These are phyloP conservation scores for Tryphoninae sp. DNA, from an alignment of 2,888 invertebrate genomes.

Conservation along the genomic window DNA sequence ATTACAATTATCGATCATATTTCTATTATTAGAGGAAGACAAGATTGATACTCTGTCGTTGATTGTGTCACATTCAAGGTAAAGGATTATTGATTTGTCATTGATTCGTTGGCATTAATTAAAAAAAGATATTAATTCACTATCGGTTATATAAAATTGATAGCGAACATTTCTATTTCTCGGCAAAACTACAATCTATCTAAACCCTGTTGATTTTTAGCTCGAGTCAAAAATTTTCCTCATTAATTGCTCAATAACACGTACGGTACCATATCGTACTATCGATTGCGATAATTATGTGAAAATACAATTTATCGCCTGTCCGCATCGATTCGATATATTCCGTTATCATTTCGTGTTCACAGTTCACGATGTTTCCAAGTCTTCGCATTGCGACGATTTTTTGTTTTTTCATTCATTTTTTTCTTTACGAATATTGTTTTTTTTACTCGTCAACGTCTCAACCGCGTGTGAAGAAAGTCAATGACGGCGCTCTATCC, in stretches of 20 bases:
- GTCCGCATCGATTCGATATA: not conserved
- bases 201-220: not conserved
- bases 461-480: not conserved
- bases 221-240: not conserved
- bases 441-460: not conserved
- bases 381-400: not conserved
- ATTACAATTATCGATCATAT: too few relatives aligned
- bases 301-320: too few relatives aligned
- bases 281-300: too few relatives aligned
- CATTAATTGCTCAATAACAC: not conserved
- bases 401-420: not conserved
- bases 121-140: not conserved
- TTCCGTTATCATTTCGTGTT: constrained; percentile 16
- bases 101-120: too few relatives aligned
- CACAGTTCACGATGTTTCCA: constrained; percentile 27
- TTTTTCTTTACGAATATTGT: not conserved
- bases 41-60: too few relatives aligned
- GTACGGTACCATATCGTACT: too few relatives aligned
- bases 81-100: too few relatives aligned
- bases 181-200: not conserved
- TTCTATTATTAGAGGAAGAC: too few relatives aligned
- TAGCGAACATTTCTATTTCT: not conserved
- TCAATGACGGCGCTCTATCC: too few relatives aligned
- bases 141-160: not conserved
- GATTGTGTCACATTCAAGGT: too few relatives aligned